A percentile compares a stretch with the other conserved stretches of the same genome.
phyloP scores from a whole-genome alignment of 2,113 vertebrate species.

The Microtus oregoni region DNA sequence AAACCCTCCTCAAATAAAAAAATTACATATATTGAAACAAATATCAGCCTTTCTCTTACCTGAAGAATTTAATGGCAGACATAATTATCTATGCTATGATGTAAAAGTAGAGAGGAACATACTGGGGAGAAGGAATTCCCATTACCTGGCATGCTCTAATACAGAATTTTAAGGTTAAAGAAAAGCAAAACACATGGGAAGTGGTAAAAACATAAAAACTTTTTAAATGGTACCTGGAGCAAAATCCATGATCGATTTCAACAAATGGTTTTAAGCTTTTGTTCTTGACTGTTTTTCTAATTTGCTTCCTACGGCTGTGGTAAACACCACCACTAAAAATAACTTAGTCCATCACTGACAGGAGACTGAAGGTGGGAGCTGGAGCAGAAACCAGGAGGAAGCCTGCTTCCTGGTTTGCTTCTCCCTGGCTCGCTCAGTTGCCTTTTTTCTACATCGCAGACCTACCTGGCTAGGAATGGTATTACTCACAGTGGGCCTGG shows the following conservation, averaged over 20 bases:
- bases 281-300: background rate
- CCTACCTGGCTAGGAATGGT: background rate
- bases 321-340: background rate
- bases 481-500: background rate
- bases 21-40: background rate
- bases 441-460: background rate
- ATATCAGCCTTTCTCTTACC: background rate
- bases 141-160: background rate
- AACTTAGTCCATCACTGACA: background rate
- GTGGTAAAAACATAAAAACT: background rate
- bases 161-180: background rate
- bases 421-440: too few relatives aligned
- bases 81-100: background rate
- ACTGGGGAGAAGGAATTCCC: background rate
- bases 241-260: background rate
- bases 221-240: background rate
- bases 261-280: background rate
- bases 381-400: background rate
- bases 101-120: background rate
- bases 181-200: background rate
- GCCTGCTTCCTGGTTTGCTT: background rate
- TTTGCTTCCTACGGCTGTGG: background rate
- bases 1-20: background rate
- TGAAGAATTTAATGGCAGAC: background rate
- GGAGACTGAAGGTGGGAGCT: background rate